Evolutionary conservation across 2,797 vertebrate species (phyloP).

Genomic region (Platalea minor): DNA sequence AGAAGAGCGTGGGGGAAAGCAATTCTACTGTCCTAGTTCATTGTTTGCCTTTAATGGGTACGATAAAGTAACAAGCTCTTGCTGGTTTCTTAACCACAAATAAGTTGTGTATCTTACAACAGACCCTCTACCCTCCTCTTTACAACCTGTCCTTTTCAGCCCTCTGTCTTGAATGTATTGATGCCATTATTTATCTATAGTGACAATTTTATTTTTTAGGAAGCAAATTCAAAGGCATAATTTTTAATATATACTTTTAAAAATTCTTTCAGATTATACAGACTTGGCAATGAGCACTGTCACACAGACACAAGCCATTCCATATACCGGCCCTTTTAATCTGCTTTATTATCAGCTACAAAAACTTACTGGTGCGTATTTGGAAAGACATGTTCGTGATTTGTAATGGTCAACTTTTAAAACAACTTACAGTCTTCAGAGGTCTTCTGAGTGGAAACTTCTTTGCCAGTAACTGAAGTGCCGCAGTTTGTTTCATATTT

Average conservation of each 20-base stretch:
- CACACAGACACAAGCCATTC: conserved; percentile 91
- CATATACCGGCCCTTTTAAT: conserved; percentile 87
- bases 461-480: neutral
- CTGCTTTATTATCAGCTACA: conserved; percentile 88
- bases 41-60: neutral
- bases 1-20: neutral
- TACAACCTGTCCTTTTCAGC: neutral
- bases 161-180: neutral
- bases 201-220: neutral
- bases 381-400: rapidly evolving
- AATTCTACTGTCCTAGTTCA: neutral
- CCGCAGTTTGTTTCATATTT: neutral
- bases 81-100: neutral
- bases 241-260: neutral
- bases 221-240: neutral
- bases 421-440: neutral
- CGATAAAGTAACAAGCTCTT: neutral
- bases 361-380: conserved; percentile 83
- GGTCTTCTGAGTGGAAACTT: neutral
- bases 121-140: neutral
- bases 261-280: conserved; percentile 84
- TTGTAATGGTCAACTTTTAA: neutral
- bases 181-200: neutral
- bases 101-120: neutral
- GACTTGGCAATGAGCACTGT: conserved; percentile 92